Base-by-base conservation (phyloP, 2,113 vertebrate species). In the Alces alces region DNA sequence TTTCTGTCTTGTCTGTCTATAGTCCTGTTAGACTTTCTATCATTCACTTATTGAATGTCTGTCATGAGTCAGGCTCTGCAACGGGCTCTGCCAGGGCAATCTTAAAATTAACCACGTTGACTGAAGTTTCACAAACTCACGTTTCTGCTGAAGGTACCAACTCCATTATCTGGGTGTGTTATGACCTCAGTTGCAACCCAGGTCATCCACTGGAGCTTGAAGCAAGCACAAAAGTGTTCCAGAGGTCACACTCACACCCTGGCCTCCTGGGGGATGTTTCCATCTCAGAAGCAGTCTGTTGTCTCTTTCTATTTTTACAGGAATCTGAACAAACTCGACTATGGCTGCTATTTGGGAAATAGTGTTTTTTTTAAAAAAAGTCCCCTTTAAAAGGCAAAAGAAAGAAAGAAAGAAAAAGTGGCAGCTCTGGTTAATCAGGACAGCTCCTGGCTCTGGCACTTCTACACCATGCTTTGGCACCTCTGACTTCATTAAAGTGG, bases 401-500 rank as follows among this genome's bases (percentile, higher is more conserved):
- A n/a, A 91, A 55, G 15, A 50, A 23, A 9, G 8, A 73, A 80
- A 43, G n/a, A 11, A 14, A 86, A 82, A 15, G 16, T 23, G 66
- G 28, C 13, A 30, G 57, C 8, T 9, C 9, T 2, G 3, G 21
- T 9, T 9, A 10, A 6, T 43, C 16, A 52, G 16, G 36, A 52
- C 12, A 33, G 6, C 45, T 1, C 21, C 57, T 14, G 5, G 3
- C 2, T 4, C 16, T 27, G 17, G 15, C 6, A 33, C 33, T 30
- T 36, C 25, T 4, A 50, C 1, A 9, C 39, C 7, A 1, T 0
- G 23, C 47, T 19, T 5, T 5, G 15, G 43, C 6, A 57, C 45
- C 54, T 8, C 5, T 39, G 17, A 21, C 21, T 52, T 73, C 57
- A 16, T 23, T 21, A 12, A 25, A 43, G 6, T 43, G 10, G 27